Percentiles rank a stretch among this genome's conserved stretches.
Conservation (phyloP, 2,888 invertebrate species). For the Mesodorylaimus sp. region DNA sequence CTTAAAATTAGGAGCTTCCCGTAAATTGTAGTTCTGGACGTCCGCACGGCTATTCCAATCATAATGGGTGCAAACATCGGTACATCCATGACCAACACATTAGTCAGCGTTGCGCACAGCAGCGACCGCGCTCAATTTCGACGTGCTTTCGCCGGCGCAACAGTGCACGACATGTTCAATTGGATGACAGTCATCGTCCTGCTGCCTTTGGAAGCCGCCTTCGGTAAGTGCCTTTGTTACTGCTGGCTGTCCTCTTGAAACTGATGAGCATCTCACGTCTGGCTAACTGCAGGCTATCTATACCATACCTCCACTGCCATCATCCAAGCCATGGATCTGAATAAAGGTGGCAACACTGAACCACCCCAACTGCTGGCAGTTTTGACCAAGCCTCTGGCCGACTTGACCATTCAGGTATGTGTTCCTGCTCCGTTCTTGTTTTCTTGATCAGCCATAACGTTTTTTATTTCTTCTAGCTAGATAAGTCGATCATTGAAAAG, state of each 20-base stretch:
- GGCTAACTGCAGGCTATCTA: constrained; percentile 14
- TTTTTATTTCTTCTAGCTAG: not conserved
- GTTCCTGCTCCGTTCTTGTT: not conserved
- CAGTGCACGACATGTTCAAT: constrained; percentile 43
- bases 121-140: constrained; percentile 32
- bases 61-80: constrained; percentile 41
- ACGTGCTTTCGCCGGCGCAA: constrained; percentile 40
- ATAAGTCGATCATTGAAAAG: constrained; percentile 5
- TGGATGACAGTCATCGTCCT: constrained; percentile 39
- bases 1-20: no score
- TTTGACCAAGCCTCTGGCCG: constrained; percentile 21
- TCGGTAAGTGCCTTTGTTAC: constrained; percentile 20
- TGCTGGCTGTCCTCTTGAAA: not conserved
- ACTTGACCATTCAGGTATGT: constrained; percentile 19
- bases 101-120: constrained; percentile 33
- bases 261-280: not conserved
- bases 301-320: constrained; percentile 18
- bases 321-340: constrained; percentile 17
- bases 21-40: not conserved
- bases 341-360: constrained; percentile 12
- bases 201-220: constrained; percentile 36
- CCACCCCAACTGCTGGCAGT: constrained; percentile 16
- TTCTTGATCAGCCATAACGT: not conserved
- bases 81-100: constrained; percentile 39
- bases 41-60: constrained; percentile 34